Evolutionary conservation across 2,113 vertebrate species (phyloP).

Genomic region (Erythrocebus patas): DNA sequence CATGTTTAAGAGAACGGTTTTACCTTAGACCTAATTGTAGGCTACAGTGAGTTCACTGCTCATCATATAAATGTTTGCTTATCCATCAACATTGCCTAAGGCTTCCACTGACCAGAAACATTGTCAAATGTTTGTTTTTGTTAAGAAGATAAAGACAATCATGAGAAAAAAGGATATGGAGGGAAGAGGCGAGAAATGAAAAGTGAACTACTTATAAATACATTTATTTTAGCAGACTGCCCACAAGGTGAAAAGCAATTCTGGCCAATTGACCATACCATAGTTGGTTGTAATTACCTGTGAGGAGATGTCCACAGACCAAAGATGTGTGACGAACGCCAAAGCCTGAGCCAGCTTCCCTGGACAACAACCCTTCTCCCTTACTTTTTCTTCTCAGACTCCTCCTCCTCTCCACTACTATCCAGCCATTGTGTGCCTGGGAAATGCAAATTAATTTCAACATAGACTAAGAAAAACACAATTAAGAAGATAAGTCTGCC

Average conservation of each 20-base stretch:
- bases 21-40: not conserved
- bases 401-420: not conserved
- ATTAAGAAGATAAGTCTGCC: not conserved
- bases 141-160: not conserved
- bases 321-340: not conserved
- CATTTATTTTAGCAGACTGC: not conserved
- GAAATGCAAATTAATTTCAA: constrained; percentile 14
- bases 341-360: not conserved
- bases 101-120: not conserved
- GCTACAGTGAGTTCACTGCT: not conserved
- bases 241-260: not conserved
- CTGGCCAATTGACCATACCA: not conserved
- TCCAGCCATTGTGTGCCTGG: not conserved
- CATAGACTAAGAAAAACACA: constrained; percentile 15
- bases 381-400: not conserved
- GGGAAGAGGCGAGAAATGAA: not conserved
- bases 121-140: not conserved
- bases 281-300: not conserved
- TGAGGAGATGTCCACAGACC: not conserved
- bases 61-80: not conserved
- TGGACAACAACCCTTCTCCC: not conserved
- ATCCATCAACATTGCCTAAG: not conserved
- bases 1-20: not conserved
- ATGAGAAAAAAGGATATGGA: not conserved
- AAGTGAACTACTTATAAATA: not conserved